Percentiles rank a stretch among this genome's conserved stretches.
These are phyloP conservation scores for Coregonus clupeaformis DNA, from an alignment of 2,113 vertebrate genomes.

Conservation along the genomic window DNA sequence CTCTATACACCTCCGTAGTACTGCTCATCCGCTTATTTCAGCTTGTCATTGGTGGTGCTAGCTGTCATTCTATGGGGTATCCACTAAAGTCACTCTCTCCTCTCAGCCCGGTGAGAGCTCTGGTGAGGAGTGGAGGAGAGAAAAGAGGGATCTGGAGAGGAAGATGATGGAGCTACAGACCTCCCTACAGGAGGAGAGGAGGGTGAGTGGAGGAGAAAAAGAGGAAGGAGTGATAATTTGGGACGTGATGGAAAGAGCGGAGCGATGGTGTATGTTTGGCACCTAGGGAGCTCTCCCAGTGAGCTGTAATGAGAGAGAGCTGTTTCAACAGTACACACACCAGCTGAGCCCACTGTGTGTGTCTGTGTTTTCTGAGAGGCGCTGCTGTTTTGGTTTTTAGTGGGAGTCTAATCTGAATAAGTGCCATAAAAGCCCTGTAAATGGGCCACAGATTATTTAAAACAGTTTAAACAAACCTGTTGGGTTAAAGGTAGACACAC, in stretches of 20 bases:
- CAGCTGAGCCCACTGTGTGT: constrained; percentile 23
- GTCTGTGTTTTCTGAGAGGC: neutral
- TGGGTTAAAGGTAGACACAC: constrained; percentile 41
- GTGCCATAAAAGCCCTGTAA: constrained; percentile 31
- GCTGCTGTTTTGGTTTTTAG: neutral
- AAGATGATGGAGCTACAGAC: constrained; percentile 78
- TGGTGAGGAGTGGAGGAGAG: constrained; percentile 56
- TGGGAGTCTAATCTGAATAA: constrained; percentile 30
- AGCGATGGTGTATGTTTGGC: neutral
- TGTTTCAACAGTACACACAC: constrained; percentile 18
- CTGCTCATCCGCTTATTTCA: neutral
- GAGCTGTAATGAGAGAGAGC: constrained; percentile 31
- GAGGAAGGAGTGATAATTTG: neutral
- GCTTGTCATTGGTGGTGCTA: neutral
- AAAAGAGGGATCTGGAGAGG: constrained; percentile 71
- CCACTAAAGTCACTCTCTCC: neutral
- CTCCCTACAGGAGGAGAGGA: constrained; percentile 72
- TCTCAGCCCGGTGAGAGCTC: constrained; percentile 49
- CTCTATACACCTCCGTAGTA: too few relatives aligned
- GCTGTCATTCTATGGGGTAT: neutral
- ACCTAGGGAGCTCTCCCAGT: neutral
- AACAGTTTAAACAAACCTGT: constrained; percentile 50
- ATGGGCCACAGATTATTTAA: constrained; percentile 43
- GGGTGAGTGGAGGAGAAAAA: constrained; percentile 62
- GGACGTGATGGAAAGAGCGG: neutral